phyloP scores from a whole-genome alignment of 2,797 vertebrate genomes.

The Muraenolepis orangiensis region DNA sequence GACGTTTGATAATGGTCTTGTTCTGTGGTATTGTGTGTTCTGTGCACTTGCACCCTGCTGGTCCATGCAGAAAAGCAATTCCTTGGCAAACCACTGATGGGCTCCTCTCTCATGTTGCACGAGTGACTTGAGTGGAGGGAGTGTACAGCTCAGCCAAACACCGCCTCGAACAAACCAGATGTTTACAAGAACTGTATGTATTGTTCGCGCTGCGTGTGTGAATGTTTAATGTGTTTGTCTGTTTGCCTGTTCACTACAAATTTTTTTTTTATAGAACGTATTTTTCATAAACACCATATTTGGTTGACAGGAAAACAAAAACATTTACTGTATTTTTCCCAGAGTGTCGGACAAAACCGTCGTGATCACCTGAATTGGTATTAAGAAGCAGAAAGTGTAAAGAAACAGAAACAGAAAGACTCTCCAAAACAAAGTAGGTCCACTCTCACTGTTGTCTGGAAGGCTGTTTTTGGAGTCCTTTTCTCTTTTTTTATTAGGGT shows the following conservation, averaged over 20 bases:
- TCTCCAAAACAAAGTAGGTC: conserved; percentile 9
- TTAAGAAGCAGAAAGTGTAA: background rate
- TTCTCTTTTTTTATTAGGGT: conserved; percentile 37
- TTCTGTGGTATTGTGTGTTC: background rate
- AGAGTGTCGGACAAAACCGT: background rate
- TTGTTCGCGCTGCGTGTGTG: background rate
- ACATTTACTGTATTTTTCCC: background rate
- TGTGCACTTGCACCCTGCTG: background rate
- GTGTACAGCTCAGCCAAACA: conserved; percentile 32
- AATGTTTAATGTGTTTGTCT: conserved; percentile 10
- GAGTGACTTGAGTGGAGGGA: conserved; percentile 38
- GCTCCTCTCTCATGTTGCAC: background rate
- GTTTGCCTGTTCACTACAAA: background rate
- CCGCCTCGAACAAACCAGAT: conserved; percentile 26
- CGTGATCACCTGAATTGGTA: background rate
- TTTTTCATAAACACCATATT: background rate
- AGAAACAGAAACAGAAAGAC: conserved; percentile 31
- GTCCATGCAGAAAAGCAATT: background rate
- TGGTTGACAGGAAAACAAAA: background rate
- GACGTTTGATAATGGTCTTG: background rate
- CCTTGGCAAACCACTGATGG: background rate
- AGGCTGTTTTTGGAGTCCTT: conserved; percentile 36
- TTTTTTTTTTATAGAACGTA: background rate
- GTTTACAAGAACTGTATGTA: background rate
- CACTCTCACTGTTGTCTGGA: conserved; percentile 27